These are phyloP conservation scores for Sitophilus oryzae DNA, from an alignment of 1,140 invertebrate species.

Conservation along the genomic window DNA sequence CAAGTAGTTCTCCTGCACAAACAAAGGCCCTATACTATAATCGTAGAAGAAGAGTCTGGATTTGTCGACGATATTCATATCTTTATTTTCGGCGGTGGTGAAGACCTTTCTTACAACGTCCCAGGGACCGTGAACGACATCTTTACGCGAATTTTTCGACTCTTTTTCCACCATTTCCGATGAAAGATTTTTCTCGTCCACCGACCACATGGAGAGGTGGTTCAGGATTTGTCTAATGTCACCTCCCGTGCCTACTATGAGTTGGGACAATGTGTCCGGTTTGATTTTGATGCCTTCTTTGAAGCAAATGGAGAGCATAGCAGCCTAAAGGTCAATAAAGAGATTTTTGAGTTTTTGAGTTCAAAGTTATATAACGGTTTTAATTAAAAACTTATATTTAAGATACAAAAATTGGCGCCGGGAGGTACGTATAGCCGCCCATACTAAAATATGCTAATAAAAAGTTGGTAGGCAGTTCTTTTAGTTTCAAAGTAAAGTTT, in stretches of 20 bases:
- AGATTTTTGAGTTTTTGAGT: too few relatives aligned
- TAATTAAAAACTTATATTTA: too few relatives aligned
- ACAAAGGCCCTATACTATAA: slow-evolving; percentile 90
- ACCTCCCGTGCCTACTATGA: slow-evolving; percentile 84
- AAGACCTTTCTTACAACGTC: slow-evolving; percentile 90
- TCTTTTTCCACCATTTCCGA: slow-evolving; percentile 49
- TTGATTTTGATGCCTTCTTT: slow-evolving; percentile 87
- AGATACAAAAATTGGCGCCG: too few relatives aligned
- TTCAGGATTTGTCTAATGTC: slow-evolving; percentile 92
- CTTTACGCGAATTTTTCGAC: slow-evolving; percentile 62
- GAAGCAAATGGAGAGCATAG: slow-evolving; percentile 84
- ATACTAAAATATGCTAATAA: too few relatives aligned
- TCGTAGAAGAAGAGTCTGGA: slow-evolving; percentile 94
- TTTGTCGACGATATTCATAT: slow-evolving; percentile 81
- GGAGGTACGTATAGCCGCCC: too few relatives aligned
- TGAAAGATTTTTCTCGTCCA: slow-evolving; percentile 51
- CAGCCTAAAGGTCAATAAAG: slow-evolving; percentile 53
- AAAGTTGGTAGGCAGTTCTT: too few relatives aligned
- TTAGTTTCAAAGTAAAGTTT: too few relatives aligned
- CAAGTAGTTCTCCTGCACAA: slow-evolving; percentile 97
- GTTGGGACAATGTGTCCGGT: slow-evolving; percentile 67
- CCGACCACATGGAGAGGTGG: slow-evolving; percentile 74
- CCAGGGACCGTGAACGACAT: slow-evolving; percentile 88
- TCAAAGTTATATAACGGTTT: too few relatives aligned
- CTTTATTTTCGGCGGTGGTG: slow-evolving; percentile 70